Conservation (phyloP, 2,113 vertebrate species). For the Peromyscus leucopus region DNA sequence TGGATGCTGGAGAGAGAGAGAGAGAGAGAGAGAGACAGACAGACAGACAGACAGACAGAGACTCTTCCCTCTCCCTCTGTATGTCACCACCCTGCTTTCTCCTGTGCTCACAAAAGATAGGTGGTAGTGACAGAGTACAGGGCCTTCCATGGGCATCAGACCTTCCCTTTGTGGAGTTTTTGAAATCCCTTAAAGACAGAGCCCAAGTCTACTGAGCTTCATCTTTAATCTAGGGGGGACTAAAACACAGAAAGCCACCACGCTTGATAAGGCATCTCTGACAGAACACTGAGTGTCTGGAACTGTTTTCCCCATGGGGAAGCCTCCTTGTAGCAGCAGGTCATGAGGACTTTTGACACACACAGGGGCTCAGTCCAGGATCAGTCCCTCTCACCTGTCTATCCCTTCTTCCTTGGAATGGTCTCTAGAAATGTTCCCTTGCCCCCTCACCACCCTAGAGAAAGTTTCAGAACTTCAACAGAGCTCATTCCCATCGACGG, state of each 20-base stretch:
- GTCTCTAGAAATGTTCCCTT: neutral
- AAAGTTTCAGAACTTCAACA: neutral
- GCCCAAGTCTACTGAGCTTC: neutral
- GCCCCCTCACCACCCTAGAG: neutral
- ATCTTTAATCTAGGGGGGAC: neutral
- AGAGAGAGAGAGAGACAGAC: neutral
- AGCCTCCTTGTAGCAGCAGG: neutral
- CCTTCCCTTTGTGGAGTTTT: neutral
- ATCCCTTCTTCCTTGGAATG: neutral
- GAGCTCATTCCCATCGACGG: neutral
- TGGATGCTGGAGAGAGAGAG: neutral
- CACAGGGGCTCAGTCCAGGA: neutral
- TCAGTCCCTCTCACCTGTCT: too few species aligned
- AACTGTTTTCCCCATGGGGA: neutral
- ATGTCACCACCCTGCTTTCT: neutral
- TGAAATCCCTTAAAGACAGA: neutral
- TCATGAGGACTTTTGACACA: neutral
- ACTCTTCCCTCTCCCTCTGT: too few species aligned
- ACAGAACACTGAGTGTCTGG: neutral
- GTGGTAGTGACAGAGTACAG: neutral
- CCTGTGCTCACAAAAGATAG: neutral
- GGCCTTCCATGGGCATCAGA: rapidly evolving
- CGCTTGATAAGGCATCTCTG: neutral
- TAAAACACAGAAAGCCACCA: neutral
- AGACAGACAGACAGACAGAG: neutral